Evolutionary conservation across 2,113 vertebrate genomes (phyloP).

Genomic region (Sardina pilchardus): DNA sequence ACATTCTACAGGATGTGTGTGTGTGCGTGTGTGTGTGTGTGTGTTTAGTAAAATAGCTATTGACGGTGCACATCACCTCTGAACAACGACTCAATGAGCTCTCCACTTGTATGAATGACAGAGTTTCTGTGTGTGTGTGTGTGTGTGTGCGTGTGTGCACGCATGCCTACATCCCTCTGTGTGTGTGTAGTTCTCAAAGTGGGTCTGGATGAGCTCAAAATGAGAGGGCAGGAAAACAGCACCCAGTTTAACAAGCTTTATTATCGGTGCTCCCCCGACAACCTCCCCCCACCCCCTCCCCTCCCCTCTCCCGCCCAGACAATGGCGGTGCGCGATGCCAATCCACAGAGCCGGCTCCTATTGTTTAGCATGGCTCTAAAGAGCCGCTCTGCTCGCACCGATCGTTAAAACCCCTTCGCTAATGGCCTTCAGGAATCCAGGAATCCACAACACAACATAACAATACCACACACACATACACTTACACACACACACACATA

Average conservation of each 20-base stretch:
- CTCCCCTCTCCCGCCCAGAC: slow-evolving; percentile 13
- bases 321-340: neutral
- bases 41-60: too few species aligned
- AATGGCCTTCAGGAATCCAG: slow-evolving; percentile 28
- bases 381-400: neutral
- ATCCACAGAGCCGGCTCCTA: neutral
- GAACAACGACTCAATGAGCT: too few species aligned
- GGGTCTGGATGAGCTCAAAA: slow-evolving; percentile 1
- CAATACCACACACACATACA: neutral
- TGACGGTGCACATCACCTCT: too few species aligned
- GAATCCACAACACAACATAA: neutral
- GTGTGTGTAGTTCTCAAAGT: slow-evolving; percentile 19
- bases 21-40: too few species aligned
- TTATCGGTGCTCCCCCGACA: neutral
- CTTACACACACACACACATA: neutral
- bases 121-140: neutral
- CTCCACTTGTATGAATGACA: too few species aligned
- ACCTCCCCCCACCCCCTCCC: neutral
- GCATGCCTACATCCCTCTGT: slow-evolving; percentile 6
- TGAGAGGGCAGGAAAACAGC: slow-evolving; percentile 1
- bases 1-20: too few species aligned
- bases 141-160: slow-evolving; percentile 27
- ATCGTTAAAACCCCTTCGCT: slow-evolving; percentile 22
- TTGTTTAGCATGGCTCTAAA: slow-evolving; percentile 5
- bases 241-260: slow-evolving; percentile 11